Conservation (phyloP, 2,797 vertebrate genomes). For the Smutsia temminckii region DNA sequence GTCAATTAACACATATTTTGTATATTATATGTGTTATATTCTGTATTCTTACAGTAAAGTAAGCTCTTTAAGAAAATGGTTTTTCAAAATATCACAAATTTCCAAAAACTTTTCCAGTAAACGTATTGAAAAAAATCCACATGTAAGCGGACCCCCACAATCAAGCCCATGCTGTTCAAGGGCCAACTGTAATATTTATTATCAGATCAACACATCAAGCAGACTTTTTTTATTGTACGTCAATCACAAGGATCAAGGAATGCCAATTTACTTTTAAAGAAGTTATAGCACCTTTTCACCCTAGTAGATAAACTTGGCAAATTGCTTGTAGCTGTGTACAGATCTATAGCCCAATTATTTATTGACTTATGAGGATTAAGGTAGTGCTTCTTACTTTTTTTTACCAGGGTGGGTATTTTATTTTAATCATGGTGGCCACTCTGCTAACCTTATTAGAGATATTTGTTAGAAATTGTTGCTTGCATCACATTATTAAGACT, state of each 20-base stretch:
- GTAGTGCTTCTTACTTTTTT: not conserved
- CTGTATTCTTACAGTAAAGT: too few relatives aligned
- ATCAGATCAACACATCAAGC: not conserved
- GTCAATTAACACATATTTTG: too few relatives aligned
- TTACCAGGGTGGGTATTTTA: not conserved
- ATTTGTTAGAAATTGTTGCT: slow-evolving; percentile 27
- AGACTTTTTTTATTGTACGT: not conserved
- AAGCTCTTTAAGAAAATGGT: too few relatives aligned
- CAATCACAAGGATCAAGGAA: not conserved
- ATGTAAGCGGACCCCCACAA: too few relatives aligned
- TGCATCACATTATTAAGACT: not conserved
- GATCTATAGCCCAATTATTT: not conserved
- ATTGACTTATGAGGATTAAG: not conserved
- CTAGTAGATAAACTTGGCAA: not conserved
- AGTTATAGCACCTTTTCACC: not conserved
- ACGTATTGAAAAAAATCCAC: too few relatives aligned
- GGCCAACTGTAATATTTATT: too few relatives aligned
- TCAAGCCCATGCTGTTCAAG: too few relatives aligned
- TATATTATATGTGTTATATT: too few relatives aligned
- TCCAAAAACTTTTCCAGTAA: too few relatives aligned
- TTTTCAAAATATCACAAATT: too few relatives aligned
- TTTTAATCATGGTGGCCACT: not conserved
- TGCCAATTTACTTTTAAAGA: not conserved
- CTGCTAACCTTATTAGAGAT: not conserved
- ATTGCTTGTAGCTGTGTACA: not conserved